Percentiles rank a stretch among this genome's conserved stretches.
phyloP scores from a whole-genome alignment of 2,113 vertebrate genomes.

The Serilophus lunatus region DNA sequence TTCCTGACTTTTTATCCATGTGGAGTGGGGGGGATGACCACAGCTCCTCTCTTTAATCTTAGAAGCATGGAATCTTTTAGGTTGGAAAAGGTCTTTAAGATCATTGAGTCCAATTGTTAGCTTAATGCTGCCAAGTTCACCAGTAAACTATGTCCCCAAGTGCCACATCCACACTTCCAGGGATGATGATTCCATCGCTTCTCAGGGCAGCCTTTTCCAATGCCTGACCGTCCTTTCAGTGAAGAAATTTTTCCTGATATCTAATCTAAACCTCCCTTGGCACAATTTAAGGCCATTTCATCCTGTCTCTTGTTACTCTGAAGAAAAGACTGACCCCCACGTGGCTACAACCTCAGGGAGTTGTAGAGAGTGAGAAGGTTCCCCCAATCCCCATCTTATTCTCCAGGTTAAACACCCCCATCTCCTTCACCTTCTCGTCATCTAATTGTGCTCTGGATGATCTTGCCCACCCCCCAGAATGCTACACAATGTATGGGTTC shows the following conservation, averaged over 20 bases:
- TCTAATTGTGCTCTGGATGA: background rate
- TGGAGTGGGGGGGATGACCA: background rate
- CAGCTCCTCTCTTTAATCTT: background rate
- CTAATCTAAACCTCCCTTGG: background rate
- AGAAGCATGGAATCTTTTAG: background rate
- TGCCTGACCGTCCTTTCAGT: background rate
- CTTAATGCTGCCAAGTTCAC: background rate
- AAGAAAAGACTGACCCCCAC: rapidly evolving
- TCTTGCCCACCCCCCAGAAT: background rate
- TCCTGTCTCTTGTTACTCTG: rapidly evolving
- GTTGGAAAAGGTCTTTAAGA: background rate
- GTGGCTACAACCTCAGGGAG: background rate
- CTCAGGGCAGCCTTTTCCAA: background rate
- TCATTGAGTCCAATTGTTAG: background rate
- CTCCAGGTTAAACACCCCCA: background rate
- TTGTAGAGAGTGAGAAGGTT: rapidly evolving
- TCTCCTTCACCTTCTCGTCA: background rate
- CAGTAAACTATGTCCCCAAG: rapidly evolving
- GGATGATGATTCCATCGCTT: background rate
- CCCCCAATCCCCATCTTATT: background rate
- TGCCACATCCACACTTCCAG: background rate
- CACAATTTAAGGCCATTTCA: background rate
- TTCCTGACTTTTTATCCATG: rapidly evolving
- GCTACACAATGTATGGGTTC: background rate
- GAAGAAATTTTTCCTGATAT: background rate